Percentiles rank a stretch among this genome's conserved stretches.
Evolutionary conservation across 2,888 invertebrate genomes (phyloP).

Genomic region (Enoplolaimus lenunculus): DNA sequence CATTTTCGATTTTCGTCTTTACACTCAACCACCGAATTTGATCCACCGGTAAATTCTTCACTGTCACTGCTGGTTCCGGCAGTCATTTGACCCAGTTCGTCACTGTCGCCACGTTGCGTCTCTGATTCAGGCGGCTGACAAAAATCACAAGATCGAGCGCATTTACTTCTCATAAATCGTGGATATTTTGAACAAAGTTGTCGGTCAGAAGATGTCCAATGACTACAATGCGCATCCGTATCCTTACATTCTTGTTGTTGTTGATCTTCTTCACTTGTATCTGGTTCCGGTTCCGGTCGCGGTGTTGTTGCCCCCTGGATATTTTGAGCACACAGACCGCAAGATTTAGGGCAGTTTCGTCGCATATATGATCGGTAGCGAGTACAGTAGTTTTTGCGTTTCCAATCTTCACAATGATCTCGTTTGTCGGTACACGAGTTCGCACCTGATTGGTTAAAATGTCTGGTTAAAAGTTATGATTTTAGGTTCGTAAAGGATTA

Average conservation of each 20-base stretch:
- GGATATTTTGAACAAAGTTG: neutral
- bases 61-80: neutral
- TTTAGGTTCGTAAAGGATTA: too few relatives aligned
- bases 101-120: neutral
- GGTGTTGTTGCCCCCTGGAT: neutral
- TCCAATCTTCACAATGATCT: constrained; percentile 15
- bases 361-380: constrained; percentile 5
- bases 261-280: neutral
- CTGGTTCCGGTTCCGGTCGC: neutral
- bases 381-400: constrained; percentile 1
- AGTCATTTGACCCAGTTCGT: too few relatives aligned
- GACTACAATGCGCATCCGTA: neutral
- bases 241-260: constrained; percentile 5
- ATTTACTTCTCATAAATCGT: neutral
- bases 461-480: too few relatives aligned
- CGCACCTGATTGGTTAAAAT: too few relatives aligned
- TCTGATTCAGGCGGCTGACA: too few relatives aligned
- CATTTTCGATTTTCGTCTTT: neutral
- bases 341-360: constrained; percentile 9
- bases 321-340: neutral
- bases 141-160: constrained; percentile 11
- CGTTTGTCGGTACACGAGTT: neutral
- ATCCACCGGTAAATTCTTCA: neutral
- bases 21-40: neutral
- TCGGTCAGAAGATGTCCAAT: constrained; percentile 10